Percentiles rank a stretch among this genome's conserved stretches.
Evolutionary conservation across 2,888 invertebrate species (phyloP).

Genomic region (Coenonympha arcania): DNA sequence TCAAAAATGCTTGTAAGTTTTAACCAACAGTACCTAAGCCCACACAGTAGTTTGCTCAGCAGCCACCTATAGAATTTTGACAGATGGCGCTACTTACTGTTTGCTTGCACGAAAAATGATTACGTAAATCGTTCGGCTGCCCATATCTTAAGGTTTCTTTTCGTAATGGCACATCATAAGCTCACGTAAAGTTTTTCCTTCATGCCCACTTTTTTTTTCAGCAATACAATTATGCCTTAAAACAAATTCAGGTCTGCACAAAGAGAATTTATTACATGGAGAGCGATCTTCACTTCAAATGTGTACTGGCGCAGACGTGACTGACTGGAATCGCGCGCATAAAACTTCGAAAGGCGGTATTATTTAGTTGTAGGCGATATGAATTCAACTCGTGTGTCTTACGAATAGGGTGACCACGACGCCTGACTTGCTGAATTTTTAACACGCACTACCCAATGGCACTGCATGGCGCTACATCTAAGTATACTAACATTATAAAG

Average conservation of each 20-base stretch:
- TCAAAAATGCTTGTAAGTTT: too few species aligned
- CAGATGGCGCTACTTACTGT: too few species aligned
- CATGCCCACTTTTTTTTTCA: constrained; percentile 1
- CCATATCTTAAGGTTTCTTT: too few species aligned
- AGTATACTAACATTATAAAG: too few species aligned
- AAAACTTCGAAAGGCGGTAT: constrained; percentile 35
- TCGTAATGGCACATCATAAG: too few species aligned
- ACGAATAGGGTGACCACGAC: constrained; percentile 1
- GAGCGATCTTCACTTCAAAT: constrained; percentile 39
- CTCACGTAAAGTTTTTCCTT: too few species aligned
- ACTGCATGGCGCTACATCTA: not conserved
- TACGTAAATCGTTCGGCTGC: too few species aligned
- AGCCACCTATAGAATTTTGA: too few species aligned
- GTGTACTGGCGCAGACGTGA: constrained; percentile 52
- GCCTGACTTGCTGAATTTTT: not conserved
- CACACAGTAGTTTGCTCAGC: too few species aligned
- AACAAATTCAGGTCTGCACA: constrained; percentile 11
- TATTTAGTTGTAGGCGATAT: constrained; percentile 33
- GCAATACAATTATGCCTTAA: constrained; percentile 7
- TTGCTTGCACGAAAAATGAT: too few species aligned
- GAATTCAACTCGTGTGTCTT: constrained; percentile 35
- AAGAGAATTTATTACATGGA: constrained; percentile 36
- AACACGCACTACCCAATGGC: not conserved
- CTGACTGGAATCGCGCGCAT: constrained; percentile 32
- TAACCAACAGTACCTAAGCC: too few species aligned